These are phyloP conservation scores for Rhagophthalmus giganteus DNA, from an alignment of 2,888 invertebrate genomes.

Conservation along the genomic window DNA sequence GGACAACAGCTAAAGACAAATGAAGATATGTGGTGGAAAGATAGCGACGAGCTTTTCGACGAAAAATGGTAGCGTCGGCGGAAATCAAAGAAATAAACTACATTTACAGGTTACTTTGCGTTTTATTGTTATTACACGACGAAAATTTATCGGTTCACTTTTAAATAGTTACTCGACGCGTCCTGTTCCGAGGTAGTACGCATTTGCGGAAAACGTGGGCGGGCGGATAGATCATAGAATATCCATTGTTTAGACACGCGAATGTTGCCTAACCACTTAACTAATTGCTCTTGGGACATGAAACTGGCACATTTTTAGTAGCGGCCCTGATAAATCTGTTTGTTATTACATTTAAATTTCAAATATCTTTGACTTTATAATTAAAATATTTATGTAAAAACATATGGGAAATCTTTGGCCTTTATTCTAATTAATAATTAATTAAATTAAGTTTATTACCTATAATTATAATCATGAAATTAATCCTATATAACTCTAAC, in stretches of 20 bases:
- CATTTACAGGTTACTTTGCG: constrained; percentile 36
- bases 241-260: constrained; percentile 35
- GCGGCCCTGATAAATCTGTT: constrained; percentile 5
- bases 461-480: not conserved
- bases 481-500: too few relatives aligned
- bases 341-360: constrained; percentile 12
- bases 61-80: constrained; percentile 45
- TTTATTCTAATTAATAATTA: not conserved
- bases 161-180: too few relatives aligned
- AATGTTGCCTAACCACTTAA: constrained; percentile 40
- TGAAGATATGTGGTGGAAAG: constrained; percentile 47
- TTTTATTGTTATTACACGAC: constrained; percentile 17
- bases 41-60: constrained; percentile 29
- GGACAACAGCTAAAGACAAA: constrained; percentile 42
- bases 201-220: constrained; percentile 3
- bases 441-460: not conserved
- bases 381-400: too few relatives aligned
- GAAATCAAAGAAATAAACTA: constrained; percentile 51
- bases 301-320: constrained; percentile 20
- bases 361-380: constrained; percentile 5
- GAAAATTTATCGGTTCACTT: constrained; percentile 22
- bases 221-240: constrained; percentile 18
- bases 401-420: not conserved
- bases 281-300: constrained; percentile 38
- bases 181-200: too few relatives aligned